These are phyloP conservation scores for Heliconius aoede DNA, from an alignment of 2,888 invertebrate species.

Conservation along the genomic window DNA sequence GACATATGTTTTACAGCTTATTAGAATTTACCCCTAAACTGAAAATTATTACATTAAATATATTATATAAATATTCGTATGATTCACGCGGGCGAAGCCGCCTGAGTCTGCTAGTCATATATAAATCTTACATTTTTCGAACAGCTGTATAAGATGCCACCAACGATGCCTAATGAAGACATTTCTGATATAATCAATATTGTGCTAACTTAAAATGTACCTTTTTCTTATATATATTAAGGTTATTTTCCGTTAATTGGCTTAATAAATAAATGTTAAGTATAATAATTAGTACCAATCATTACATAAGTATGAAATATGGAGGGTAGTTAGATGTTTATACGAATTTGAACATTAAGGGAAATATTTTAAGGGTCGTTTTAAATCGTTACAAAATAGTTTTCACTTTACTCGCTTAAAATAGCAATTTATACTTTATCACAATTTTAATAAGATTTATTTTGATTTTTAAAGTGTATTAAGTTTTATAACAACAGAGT, in stretches of 20 bases:
- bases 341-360: constrained; percentile 4
- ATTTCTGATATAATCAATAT: constrained; percentile 67
- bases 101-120: no score
- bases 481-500: background rate
- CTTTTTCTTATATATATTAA: constrained; percentile 28
- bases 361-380: background rate
- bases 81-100: no score
- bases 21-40: no score
- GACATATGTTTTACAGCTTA: no score
- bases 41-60: no score
- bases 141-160: constrained; percentile 57
- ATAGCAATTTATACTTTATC: constrained; percentile 25
- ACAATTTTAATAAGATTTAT: constrained; percentile 5
- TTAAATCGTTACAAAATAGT: background rate
- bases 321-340: background rate
- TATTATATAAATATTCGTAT: no score
- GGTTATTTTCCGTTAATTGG: constrained; percentile 35
- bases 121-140: constrained; percentile 5
- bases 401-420: background rate
- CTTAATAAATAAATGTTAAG: constrained; percentile 44
- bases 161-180: constrained; percentile 75
- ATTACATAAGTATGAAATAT: background rate
- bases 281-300: constrained; percentile 13
- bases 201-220: constrained; percentile 54
- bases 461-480: background rate